phyloP scores from a whole-genome alignment of 2,113 vertebrate genomes.

The Perca fluviatilis region DNA sequence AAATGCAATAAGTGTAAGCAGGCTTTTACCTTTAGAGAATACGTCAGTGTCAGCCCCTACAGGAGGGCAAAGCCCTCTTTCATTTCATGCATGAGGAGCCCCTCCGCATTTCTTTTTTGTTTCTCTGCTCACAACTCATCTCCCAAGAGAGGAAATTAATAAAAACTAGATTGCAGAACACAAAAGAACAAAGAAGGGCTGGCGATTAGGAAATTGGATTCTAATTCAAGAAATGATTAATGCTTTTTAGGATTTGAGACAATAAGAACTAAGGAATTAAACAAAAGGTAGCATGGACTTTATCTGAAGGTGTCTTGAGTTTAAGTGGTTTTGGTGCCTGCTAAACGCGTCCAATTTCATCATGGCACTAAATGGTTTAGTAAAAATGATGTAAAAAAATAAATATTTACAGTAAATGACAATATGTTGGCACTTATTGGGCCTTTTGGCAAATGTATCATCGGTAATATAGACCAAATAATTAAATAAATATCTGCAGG shows the following conservation, averaged over 20 bases:
- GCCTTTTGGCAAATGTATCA: not conserved
- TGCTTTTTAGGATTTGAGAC: conserved; percentile 17
- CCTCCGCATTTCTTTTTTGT: conserved; percentile 39
- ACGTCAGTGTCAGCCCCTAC: conserved; percentile 37
- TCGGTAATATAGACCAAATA: not conserved
- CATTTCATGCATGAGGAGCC: conserved; percentile 74
- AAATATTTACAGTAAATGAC: not conserved
- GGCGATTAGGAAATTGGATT: conserved; percentile 57
- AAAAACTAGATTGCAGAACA: conserved; percentile 39
- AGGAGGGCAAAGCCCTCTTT: conserved; percentile 47
- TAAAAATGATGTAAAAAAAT: not conserved
- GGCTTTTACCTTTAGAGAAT: conserved; percentile 43
- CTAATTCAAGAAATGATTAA: conserved; percentile 44
- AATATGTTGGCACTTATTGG: not conserved
- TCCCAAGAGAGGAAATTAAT: conserved; percentile 67
- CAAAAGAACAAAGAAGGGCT: conserved; percentile 40
- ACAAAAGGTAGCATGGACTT: not conserved
- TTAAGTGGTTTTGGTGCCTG: not conserved
- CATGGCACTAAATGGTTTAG: not conserved
- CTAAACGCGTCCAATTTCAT: not conserved
- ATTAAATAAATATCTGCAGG: too few species aligned
- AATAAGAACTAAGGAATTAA: conserved; percentile 19
- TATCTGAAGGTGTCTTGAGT: not conserved
- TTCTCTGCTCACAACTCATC: conserved; percentile 44
- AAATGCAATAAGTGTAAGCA: conserved; percentile 21